These are phyloP conservation scores for Cydia pomonella DNA, from an alignment of 1,140 invertebrate genomes.

Conservation along the genomic window DNA sequence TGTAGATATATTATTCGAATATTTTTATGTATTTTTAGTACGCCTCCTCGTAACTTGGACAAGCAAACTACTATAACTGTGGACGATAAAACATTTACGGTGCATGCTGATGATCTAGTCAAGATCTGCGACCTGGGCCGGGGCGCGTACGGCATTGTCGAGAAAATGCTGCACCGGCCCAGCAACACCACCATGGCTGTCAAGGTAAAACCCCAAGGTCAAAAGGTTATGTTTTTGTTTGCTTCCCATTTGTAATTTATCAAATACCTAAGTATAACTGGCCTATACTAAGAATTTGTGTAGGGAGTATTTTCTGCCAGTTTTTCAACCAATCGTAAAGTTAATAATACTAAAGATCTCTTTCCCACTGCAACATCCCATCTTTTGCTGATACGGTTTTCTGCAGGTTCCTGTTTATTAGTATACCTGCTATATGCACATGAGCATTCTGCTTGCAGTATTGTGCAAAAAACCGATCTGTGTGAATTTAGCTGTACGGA, in stretches of 20 bases:
- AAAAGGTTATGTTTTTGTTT: constrained; percentile 12
- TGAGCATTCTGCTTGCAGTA: too few relatives aligned
- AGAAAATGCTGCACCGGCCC: constrained; percentile 96
- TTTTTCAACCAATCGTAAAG: too few relatives aligned
- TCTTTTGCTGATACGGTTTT: too few relatives aligned
- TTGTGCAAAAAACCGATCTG: too few relatives aligned
- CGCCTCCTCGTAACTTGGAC: constrained; percentile 91
- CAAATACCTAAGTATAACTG: not conserved
- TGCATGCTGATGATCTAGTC: constrained; percentile 94
- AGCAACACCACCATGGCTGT: constrained; percentile 96
- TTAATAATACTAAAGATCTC: too few relatives aligned
- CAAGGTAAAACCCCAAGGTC: constrained; percentile 84
- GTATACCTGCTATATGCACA: too few relatives aligned
- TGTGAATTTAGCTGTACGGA: too few relatives aligned
- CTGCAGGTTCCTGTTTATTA: too few relatives aligned
- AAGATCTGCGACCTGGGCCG: constrained; percentile 94
- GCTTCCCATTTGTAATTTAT: not conserved
- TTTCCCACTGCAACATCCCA: too few relatives aligned
- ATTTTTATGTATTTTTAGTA: constrained; percentile 41
- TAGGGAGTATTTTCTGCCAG: too few relatives aligned
- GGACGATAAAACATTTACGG: constrained; percentile 91
- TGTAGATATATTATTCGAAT: not conserved
- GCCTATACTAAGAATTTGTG: not conserved
- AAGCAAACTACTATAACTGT: constrained; percentile 93
- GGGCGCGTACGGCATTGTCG: constrained; percentile 97